Evolutionary conservation across 1,140 invertebrate genomes (phyloP).

Genomic region (Grapholita molesta): DNA sequence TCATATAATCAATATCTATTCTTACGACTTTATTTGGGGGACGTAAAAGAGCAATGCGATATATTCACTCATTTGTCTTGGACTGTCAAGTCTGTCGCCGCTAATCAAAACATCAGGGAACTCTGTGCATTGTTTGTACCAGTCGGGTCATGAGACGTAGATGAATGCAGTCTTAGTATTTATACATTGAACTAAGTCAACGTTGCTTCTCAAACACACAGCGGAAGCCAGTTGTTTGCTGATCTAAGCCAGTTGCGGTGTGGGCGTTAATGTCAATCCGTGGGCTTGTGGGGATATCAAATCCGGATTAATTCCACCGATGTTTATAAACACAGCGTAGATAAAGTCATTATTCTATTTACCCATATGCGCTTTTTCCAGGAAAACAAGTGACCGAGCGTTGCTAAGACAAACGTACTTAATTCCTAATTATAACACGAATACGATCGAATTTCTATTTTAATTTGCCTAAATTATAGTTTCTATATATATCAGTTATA

Average conservation of each 20-base stretch:
- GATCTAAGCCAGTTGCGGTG: slow-evolving; percentile 50
- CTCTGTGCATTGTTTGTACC: background rate
- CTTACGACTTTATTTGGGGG: too few relatives aligned
- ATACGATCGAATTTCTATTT: too few relatives aligned
- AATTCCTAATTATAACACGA: too few relatives aligned
- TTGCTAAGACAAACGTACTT: too few relatives aligned
- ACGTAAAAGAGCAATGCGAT: too few relatives aligned
- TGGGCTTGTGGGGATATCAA: background rate
- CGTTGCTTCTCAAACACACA: slow-evolving; percentile 10
- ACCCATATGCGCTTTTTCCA: background rate
- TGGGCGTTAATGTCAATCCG: slow-evolving; percentile 43
- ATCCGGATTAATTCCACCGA: background rate
- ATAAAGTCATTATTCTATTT: background rate
- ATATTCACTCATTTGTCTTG: too few relatives aligned
- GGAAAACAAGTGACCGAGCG: background rate
- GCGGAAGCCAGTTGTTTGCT: slow-evolving; percentile 64
- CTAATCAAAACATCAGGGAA: background rate
- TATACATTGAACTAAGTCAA: background rate
- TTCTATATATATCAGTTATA: too few relatives aligned
- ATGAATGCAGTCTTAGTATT: background rate
- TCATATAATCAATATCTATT: too few relatives aligned
- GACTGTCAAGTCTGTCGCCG: background rate
- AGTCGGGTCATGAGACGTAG: background rate
- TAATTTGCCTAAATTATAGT: too few relatives aligned
- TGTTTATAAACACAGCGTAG: background rate